Conservation (phyloP, 2,797 vertebrate genomes). For the Graptemys geographica region DNA sequence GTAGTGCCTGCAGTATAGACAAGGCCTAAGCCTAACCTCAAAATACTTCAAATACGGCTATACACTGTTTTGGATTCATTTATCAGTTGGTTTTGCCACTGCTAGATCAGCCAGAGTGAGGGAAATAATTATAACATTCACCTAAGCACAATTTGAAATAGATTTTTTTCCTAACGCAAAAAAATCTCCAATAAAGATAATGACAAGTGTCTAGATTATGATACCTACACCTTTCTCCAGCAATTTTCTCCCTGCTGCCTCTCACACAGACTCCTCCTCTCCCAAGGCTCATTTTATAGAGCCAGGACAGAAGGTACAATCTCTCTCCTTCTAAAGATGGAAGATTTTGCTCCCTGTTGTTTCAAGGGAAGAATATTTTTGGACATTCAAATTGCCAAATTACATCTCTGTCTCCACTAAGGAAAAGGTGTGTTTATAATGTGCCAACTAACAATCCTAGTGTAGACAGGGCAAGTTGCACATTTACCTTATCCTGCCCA, state of each 20-base stretch:
- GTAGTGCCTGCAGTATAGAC: neutral
- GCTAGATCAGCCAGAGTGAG: rapidly evolving
- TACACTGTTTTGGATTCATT: neutral
- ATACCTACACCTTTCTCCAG: neutral
- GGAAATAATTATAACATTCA: neutral
- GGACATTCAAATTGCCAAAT: neutral
- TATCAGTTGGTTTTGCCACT: neutral
- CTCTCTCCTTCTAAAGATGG: neutral
- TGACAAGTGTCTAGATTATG: neutral
- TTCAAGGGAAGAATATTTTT: neutral
- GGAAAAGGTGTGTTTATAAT: neutral
- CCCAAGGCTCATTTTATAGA: neutral
- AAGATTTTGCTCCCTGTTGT: neutral
- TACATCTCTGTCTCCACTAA: neutral
- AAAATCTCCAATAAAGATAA: neutral
- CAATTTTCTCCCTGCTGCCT: neutral
- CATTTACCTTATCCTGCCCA: neutral
- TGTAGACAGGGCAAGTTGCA: neutral
- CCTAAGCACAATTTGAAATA: neutral
- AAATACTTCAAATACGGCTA: neutral
- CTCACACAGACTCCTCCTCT: neutral
- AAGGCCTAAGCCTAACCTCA: neutral
- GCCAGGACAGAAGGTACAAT: neutral
- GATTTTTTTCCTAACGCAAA: neutral
- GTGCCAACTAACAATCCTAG: neutral